phyloP scores from a whole-genome alignment of 2,113 vertebrate species.

The Haemorhous mexicanus region DNA sequence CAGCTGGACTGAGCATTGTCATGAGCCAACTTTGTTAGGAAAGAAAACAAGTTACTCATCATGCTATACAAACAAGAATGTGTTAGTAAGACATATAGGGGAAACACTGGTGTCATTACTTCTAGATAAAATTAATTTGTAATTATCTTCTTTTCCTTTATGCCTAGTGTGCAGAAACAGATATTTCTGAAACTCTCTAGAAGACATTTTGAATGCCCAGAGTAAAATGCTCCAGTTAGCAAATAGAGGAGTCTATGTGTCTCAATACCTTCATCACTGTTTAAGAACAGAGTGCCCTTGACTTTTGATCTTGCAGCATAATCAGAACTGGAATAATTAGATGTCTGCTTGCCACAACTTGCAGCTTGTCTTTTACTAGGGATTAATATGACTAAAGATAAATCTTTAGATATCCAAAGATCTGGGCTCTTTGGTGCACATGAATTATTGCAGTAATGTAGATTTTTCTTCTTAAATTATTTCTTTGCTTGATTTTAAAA shows the following conservation, averaged over 20 bases:
- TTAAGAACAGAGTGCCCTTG: background rate
- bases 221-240: background rate
- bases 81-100: background rate
- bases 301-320: background rate
- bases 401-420: background rate
- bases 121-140: background rate
- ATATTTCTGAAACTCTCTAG: background rate
- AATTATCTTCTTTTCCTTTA: background rate
- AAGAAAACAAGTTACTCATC: background rate
- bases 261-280: background rate
- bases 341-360: background rate
- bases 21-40: background rate
- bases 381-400: background rate
- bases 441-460: background rate
- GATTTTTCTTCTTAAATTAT: background rate
- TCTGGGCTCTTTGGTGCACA: background rate
- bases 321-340: background rate
- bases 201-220: background rate
- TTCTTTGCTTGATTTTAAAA: background rate
- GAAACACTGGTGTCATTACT: background rate
- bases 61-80: background rate
- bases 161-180: background rate
- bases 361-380: background rate
- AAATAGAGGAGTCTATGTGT: background rate
- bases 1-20: background rate